Evolutionary conservation across 1,140 invertebrate species (phyloP).

Genomic region (Drosophila oshimai): DNA sequence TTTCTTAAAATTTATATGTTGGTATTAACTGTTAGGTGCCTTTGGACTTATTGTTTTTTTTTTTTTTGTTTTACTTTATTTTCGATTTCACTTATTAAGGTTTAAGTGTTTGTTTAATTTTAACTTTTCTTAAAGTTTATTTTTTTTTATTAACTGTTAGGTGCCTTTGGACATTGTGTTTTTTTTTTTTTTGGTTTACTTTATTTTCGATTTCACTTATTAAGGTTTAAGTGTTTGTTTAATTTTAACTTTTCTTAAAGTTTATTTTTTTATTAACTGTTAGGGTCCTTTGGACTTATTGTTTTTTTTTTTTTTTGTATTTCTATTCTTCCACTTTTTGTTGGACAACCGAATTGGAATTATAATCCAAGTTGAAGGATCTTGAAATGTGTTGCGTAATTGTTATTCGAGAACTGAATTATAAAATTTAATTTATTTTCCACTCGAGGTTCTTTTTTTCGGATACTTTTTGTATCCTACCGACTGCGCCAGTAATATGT

Average conservation of each 20-base stretch:
- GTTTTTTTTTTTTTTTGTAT: not conserved
- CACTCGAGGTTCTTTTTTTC: slow-evolving; percentile 1
- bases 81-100: too few species aligned
- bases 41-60: too few species aligned
- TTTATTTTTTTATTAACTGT: not conserved
- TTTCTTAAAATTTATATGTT: too few species aligned
- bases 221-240: too few species aligned
- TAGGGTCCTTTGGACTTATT: not conserved
- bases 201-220: not conserved
- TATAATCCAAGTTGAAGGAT: slow-evolving; percentile 4
- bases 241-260: too few species aligned
- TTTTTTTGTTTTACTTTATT: too few species aligned
- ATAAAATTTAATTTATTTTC: slow-evolving; percentile 8
- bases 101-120: not conserved
- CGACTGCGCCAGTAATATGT: not conserved
- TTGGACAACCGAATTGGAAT: too few species aligned
- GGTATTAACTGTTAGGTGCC: too few species aligned
- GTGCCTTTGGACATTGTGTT: too few species aligned
- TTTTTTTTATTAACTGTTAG: not conserved
- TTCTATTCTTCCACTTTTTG: too few species aligned
- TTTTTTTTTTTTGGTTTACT: not conserved
- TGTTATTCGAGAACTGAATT: not conserved
- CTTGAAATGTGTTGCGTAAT: too few species aligned
- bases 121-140: not conserved
- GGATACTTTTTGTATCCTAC: slow-evolving; percentile 4